These are phyloP conservation scores for Oegoconia quadripuncta DNA, from an alignment of 2,888 invertebrate genomes.

Conservation along the genomic window DNA sequence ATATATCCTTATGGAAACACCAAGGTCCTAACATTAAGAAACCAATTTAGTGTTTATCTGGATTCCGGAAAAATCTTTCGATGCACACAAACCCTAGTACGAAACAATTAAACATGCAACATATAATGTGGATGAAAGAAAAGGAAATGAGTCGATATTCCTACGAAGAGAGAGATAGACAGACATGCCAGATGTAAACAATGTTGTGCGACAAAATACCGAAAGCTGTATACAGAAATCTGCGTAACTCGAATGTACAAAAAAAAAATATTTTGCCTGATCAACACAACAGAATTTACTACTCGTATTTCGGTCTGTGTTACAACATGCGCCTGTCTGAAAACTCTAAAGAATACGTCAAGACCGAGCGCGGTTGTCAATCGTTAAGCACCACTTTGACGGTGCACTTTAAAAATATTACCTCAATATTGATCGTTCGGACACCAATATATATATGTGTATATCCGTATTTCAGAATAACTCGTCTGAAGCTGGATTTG, in stretches of 20 bases:
- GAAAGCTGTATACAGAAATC: neutral
- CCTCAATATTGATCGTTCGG: too few relatives aligned
- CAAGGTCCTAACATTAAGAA: too few relatives aligned
- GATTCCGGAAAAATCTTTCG: too few relatives aligned
- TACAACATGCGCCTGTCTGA: constrained; percentile 27
- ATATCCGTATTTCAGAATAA: too few relatives aligned
- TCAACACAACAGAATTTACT: too few relatives aligned
- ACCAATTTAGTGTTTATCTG: too few relatives aligned
- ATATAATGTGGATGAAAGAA: neutral
- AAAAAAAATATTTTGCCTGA: too few relatives aligned
- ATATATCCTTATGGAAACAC: too few relatives aligned
- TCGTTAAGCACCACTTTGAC: constrained; percentile 14
- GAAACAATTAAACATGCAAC: too few relatives aligned
- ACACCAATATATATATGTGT: too few relatives aligned
- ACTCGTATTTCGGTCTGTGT: constrained; percentile 6
- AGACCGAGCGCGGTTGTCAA: constrained; percentile 34
- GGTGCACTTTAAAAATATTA: neutral
- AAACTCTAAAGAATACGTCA: neutral
- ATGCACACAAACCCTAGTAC: too few relatives aligned
- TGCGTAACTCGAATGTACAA: neutral
- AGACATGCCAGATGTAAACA: neutral
- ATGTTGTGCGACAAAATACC: neutral
- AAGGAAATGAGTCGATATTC: neutral
- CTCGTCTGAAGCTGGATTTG: too few relatives aligned
- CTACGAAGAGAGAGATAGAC: constrained; percentile 2